Evolutionary conservation across 1,140 invertebrate species (phyloP).

Genomic region (Mesaphorura yosii): DNA sequence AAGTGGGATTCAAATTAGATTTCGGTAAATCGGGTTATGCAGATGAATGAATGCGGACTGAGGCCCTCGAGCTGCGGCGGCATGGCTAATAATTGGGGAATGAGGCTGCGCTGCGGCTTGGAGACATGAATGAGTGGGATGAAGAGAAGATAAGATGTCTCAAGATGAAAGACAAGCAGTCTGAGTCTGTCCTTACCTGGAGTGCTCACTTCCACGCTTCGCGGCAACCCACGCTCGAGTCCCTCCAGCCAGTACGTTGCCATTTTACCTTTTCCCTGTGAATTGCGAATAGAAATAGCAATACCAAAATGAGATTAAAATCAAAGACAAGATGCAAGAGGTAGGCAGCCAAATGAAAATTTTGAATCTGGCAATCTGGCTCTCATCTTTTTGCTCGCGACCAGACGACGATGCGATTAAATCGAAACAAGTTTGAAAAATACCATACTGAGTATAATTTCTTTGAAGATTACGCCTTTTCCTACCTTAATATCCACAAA

Average conservation of each 20-base stretch:
- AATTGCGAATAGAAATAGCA: constrained; percentile 2
- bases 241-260: constrained; percentile 37
- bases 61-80: no score
- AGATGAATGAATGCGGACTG: no score
- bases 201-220: constrained; percentile 30
- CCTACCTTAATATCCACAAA: constrained; percentile 40
- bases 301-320: constrained; percentile 3
- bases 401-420: not conserved
- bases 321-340: not conserved
- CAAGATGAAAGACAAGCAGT: no score
- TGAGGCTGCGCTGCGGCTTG: no score
- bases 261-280: constrained; percentile 36
- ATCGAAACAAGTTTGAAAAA: not conserved
- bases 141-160: no score
- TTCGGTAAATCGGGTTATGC: no score
- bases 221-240: constrained; percentile 34
- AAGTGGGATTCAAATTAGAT: not conserved
- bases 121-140: no score
- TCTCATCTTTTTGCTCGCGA: not conserved
- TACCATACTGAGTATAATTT: not conserved
- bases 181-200: no score
- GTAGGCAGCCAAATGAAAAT: not conserved
- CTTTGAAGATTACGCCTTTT: not conserved
- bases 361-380: not conserved
- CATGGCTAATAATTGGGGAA: no score